Percentiles rank a stretch among this genome's conserved stretches.
These are phyloP conservation scores for Lacerta bilineata DNA, from an alignment of 2,797 vertebrate species.

Conservation along the genomic window DNA sequence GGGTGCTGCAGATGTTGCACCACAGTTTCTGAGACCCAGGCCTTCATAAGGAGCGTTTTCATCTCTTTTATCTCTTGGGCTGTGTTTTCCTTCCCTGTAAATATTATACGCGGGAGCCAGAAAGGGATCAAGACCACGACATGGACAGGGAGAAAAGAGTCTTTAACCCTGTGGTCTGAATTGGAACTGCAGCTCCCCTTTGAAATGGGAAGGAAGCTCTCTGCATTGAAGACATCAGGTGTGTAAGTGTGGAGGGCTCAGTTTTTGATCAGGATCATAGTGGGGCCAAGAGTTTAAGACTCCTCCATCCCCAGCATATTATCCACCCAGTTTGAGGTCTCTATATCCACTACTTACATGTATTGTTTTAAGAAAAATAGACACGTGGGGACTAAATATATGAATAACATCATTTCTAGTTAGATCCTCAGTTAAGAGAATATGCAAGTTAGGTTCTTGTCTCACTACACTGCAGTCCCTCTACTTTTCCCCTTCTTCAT, in stretches of 20 bases:
- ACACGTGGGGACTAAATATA: background rate
- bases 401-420: background rate
- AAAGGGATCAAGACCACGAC: background rate
- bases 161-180: background rate
- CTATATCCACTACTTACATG: background rate
- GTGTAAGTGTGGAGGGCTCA: too few relatives aligned
- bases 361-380: background rate
- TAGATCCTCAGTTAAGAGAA: background rate
- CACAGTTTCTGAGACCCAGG: background rate
- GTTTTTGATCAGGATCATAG: background rate
- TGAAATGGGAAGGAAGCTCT: background rate
- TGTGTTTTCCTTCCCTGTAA: background rate
- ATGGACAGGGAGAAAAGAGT: background rate
- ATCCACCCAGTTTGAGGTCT: background rate
- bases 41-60: background rate
- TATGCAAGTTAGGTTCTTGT: background rate
- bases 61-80: background rate
- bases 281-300: background rate
- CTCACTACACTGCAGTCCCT: background rate
- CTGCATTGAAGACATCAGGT: too few relatives aligned
- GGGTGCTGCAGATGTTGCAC: background rate
- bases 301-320: background rate
- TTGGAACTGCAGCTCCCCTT: background rate
- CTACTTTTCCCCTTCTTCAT: background rate
- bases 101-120: background rate